Evolutionary conservation across 2,797 vertebrate genomes (phyloP).

Genomic region (Enteromius unitaeniatus): DNA sequence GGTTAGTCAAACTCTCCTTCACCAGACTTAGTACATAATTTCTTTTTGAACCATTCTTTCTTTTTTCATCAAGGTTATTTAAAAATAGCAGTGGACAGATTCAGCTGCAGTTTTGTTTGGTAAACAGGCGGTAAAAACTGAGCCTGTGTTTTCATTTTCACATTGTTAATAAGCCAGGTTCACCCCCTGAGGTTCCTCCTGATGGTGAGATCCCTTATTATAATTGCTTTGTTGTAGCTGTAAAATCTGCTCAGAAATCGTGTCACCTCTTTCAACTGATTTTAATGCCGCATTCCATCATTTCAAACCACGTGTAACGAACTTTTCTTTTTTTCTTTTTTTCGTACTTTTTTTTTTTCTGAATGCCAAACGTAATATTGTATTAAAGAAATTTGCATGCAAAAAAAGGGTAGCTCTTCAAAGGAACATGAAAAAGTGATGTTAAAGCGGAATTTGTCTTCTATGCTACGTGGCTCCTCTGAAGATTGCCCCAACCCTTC

Average conservation of each 20-base stretch:
- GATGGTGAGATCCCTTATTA: conserved; percentile 52
- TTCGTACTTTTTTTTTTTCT: too few species aligned
- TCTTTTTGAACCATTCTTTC: neutral
- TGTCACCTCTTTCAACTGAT: conserved; percentile 43
- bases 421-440: conserved; percentile 17
- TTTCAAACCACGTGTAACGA: conserved; percentile 34
- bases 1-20: neutral
- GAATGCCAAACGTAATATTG: neutral
- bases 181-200: conserved; percentile 27
- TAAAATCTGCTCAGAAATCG: conserved; percentile 52
- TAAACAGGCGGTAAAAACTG: conserved; percentile 26
- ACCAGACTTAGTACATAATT: neutral
- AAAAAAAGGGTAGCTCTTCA: conserved; percentile 13
- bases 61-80: neutral
- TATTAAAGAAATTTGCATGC: conserved; percentile 31
- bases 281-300: conserved; percentile 32
- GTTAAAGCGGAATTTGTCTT: conserved; percentile 54
- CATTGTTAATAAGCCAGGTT: conserved; percentile 26
- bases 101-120: conserved; percentile 6
- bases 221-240: conserved; percentile 63
- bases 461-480: conserved; percentile 36
- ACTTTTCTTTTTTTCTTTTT: neutral
- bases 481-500: conserved; percentile 35
- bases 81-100: neutral
- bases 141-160: conserved; percentile 39